These are phyloP conservation scores for Helarctos malayanus DNA, from an alignment of 2,797 vertebrate genomes.

Conservation along the genomic window DNA sequence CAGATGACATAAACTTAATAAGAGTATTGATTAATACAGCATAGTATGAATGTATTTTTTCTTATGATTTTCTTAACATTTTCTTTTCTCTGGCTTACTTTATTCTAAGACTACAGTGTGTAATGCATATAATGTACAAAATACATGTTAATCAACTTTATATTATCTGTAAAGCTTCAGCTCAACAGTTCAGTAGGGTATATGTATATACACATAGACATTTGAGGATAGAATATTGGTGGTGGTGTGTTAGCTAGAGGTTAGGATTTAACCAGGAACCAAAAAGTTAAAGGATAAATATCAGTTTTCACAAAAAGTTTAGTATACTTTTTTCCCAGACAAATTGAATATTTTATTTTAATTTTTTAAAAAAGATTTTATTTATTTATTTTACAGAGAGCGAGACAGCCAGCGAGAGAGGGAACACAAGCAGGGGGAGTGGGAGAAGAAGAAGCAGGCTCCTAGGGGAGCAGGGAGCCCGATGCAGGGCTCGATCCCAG, in stretches of 20 bases:
- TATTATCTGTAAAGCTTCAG: neutral
- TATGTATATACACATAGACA: neutral
- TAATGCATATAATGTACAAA: neutral
- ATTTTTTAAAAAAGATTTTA: too few species aligned
- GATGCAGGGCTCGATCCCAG: too few species aligned
- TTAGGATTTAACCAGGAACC: constrained; percentile 52
- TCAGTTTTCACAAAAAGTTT: neutral
- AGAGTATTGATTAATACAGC: neutral
- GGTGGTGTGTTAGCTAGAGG: neutral
- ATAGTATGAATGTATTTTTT: neutral
- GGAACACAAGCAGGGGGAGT: too few species aligned
- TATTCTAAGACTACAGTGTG: neutral
- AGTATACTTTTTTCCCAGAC: neutral
- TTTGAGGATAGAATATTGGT: neutral
- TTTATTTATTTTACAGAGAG: too few species aligned
- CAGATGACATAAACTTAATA: neutral
- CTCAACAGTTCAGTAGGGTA: neutral
- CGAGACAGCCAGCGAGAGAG: too few species aligned
- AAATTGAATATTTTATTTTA: neutral
- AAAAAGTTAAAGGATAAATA: neutral
- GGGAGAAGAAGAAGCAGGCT: too few species aligned
- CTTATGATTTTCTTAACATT: neutral
- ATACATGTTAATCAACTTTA: neutral
- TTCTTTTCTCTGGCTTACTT: neutral
- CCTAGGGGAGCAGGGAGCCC: too few species aligned